Conservation (phyloP, 2,888 invertebrate species). For the Clanis bilineata region DNA sequence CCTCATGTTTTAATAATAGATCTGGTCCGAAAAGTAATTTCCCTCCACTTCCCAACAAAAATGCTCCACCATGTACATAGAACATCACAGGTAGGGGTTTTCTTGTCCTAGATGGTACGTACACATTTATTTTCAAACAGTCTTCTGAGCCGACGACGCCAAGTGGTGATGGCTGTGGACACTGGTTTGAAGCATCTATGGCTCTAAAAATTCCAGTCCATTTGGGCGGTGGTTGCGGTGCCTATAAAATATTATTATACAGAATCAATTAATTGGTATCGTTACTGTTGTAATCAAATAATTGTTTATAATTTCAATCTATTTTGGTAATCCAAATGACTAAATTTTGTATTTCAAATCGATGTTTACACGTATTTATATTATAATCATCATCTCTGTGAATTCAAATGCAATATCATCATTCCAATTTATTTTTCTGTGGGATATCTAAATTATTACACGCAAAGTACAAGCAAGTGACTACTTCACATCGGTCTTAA, state of each 20-base stretch:
- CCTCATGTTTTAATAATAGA: slow-evolving; percentile 60
- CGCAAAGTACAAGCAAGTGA: too few species aligned
- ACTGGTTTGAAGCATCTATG: slow-evolving; percentile 53
- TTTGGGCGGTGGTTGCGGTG: slow-evolving; percentile 62
- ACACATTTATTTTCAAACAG: slow-evolving; percentile 67
- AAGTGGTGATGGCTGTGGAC: slow-evolving; percentile 50
- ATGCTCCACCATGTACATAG: slow-evolving; percentile 71
- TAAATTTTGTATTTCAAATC: too few species aligned
- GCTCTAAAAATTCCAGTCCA: slow-evolving; percentile 71
- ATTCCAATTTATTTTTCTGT: too few species aligned
- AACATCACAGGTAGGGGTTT: slow-evolving; percentile 67
- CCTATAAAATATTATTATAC: slow-evolving; percentile 42
- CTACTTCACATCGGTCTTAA: too few species aligned
- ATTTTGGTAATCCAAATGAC: too few species aligned
- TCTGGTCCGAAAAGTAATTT: slow-evolving; percentile 63
- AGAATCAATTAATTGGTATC: too few species aligned
- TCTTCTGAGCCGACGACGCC: slow-evolving; percentile 62
- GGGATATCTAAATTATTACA: too few species aligned
- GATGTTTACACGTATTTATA: too few species aligned
- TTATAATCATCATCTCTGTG: too few species aligned
- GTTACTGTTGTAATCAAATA: too few species aligned
- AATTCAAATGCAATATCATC: too few species aligned
- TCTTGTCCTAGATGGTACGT: slow-evolving; percentile 49
- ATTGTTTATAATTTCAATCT: too few species aligned
- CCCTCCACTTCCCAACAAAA: slow-evolving; percentile 63